phyloP scores from a whole-genome alignment of 2,888 invertebrate genomes.

The Platypus cylindrus region DNA sequence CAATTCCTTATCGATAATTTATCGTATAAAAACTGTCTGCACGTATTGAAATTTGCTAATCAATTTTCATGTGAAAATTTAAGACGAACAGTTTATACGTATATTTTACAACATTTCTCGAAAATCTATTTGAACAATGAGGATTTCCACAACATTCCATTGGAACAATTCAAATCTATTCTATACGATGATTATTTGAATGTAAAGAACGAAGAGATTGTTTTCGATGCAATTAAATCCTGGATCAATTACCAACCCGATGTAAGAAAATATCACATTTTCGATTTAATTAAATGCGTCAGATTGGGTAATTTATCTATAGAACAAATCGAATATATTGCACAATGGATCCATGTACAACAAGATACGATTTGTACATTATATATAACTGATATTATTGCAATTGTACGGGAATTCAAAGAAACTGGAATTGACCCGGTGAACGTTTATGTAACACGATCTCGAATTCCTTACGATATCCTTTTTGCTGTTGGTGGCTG shows the following conservation, averaged over 20 bases:
- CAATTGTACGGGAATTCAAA: slow-evolving; percentile 17
- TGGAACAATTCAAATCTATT: slow-evolving; percentile 49
- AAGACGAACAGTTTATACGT: slow-evolving; percentile 42
- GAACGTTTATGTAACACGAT: slow-evolving; percentile 29
- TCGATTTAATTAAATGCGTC: slow-evolving; percentile 34
- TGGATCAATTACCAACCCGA: slow-evolving; percentile 54
- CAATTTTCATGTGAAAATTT: slow-evolving; percentile 58
- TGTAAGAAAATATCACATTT: slow-evolving; percentile 42
- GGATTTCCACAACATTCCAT: slow-evolving; percentile 49
- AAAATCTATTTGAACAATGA: slow-evolving; percentile 46
- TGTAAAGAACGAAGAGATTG: slow-evolving; percentile 57
- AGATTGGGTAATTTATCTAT: slow-evolving; percentile 49
- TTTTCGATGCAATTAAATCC: slow-evolving; percentile 57
- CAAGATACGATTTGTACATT: slow-evolving; percentile 23
- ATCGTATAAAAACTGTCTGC: slow-evolving; percentile 55
- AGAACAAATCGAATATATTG: slow-evolving; percentile 21
- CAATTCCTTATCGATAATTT: slow-evolving; percentile 51
- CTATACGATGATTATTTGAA: slow-evolving; percentile 60
- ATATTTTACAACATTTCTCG: slow-evolving; percentile 27
- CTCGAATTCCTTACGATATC: slow-evolving; percentile 63
- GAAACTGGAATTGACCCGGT: slow-evolving; percentile 17
- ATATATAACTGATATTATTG: slow-evolving; percentile 23
- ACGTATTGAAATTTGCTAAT: slow-evolving; percentile 55
- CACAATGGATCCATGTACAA: slow-evolving; percentile 21
- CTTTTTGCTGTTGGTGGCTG: slow-evolving; percentile 77